Evolutionary conservation across 1,140 invertebrate genomes (phyloP), one percentile per base, ranked within the genome.

Genomic region (Phthorimaea operculella): DNA sequence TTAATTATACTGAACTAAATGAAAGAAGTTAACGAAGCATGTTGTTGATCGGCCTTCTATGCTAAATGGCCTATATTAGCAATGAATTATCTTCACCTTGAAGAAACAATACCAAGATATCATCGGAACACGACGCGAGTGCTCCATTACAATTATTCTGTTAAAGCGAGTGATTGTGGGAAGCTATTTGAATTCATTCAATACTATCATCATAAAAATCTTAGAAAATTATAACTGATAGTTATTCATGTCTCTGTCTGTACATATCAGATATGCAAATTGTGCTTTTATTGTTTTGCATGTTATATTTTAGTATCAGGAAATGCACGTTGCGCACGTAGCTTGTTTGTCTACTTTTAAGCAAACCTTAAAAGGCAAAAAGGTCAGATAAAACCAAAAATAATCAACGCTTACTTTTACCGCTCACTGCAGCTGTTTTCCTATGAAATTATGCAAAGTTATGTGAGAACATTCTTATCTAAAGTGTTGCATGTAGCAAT

Each of bases 61-160:
- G 36, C 10, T 39, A 47, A 47, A 14, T 15, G 44, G 8, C 44
- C n/a, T 47, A 47, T 47, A 47, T 47, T 47, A 47, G 12, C 4
- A 47, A 47, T 47, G 44, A 47, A 16, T 47, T 47, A 16, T 15
- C 39, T 15, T 47, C 44, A 47, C 44, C 44, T 47, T 47, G 44
- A 47, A 47, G n/a, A 14, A 16, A 47, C 44, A 47, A 47, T 16
- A 17, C 15, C 39, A 15, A 16, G 44, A 47, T 47, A 47, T 17
- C 44, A 47, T 47, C 44, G 15, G 11, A 17, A 47, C 44, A 9
- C 11, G 11, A 47, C 44, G 44, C 12, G 12, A 9, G 10, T 39
- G n/a, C 36, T 1, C 15, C 44, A 16, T 47, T 47, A 47, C 15
- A 47, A 17, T 47, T 47, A 47, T 47, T 47, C 4, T 16, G 16